A percentile compares a stretch with the other conserved stretches of the same genome.
phyloP scores from a whole-genome alignment of 2,113 vertebrate genomes.

The Peromyscus leucopus region DNA sequence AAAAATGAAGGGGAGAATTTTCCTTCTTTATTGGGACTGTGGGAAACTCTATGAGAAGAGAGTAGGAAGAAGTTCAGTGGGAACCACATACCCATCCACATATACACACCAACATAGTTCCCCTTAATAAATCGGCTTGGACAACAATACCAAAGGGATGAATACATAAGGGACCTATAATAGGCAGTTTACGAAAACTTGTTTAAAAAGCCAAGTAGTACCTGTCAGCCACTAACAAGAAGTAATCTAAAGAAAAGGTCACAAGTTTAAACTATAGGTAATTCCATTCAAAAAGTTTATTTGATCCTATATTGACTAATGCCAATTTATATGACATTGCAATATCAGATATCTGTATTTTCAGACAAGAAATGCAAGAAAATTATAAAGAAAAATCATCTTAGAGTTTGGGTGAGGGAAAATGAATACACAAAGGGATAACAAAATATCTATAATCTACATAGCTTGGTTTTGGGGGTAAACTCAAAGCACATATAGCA shows the following conservation, averaged over 20 bases:
- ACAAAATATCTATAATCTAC: slow-evolving; percentile 21
- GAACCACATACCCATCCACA: neutral
- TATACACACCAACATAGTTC: neutral
- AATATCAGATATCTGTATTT: neutral
- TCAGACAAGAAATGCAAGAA: slow-evolving; percentile 4
- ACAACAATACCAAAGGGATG: neutral
- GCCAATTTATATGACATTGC: slow-evolving; percentile 35
- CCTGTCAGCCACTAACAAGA: neutral
- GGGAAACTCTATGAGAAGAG: neutral
- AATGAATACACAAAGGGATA: slow-evolving; percentile 28
- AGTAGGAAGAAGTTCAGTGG: neutral
- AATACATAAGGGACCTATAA: neutral
- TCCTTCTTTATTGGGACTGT: neutral
- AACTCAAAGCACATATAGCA: slow-evolving; percentile 38
- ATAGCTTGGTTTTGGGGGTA: neutral
- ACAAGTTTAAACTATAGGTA: neutral
- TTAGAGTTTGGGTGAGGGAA: neutral
- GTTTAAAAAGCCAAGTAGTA: neutral
- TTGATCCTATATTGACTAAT: slow-evolving; percentile 26
- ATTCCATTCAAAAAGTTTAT: slow-evolving; percentile 1
- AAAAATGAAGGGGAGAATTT: neutral
- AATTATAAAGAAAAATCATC: slow-evolving; percentile 6
- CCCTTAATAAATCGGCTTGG: neutral
- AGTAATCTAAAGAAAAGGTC: neutral
- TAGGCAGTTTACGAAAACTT: neutral